phyloP scores from a whole-genome alignment of 2,113 vertebrate species.

The Philantomba maxwellii region DNA sequence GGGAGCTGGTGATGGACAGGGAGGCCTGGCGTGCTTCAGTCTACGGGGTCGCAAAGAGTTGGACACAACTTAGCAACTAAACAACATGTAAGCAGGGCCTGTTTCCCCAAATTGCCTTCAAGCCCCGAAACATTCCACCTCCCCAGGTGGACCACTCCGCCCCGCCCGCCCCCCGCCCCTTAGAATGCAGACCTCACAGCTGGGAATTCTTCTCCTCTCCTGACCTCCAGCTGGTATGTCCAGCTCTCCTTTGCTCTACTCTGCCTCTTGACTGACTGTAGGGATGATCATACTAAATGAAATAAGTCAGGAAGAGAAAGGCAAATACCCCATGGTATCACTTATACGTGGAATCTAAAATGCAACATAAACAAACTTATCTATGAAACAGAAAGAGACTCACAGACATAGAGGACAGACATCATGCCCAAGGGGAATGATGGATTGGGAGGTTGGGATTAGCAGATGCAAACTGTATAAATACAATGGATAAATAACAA shows the following conservation, averaged over 20 bases:
- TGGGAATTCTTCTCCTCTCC: background rate
- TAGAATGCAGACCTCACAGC: rapidly evolving
- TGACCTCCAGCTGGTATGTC: background rate
- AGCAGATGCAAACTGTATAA: background rate
- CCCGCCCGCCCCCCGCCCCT: background rate
- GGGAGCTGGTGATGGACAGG: background rate
- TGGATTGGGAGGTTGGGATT: background rate
- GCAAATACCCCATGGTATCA: background rate
- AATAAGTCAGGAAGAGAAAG: background rate
- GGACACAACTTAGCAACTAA: background rate
- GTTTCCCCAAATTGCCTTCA: background rate
- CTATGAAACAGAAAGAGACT: background rate
- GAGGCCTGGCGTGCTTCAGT: background rate
- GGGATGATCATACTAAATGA: background rate
- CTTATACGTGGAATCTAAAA: background rate
- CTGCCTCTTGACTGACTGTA: background rate
- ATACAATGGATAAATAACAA: background rate
- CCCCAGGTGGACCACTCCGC: rapidly evolving
- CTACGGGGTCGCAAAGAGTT: rapidly evolving
- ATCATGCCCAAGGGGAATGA: background rate
- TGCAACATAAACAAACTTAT: no score
- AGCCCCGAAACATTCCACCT: background rate
- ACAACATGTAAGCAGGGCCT: rapidly evolving
- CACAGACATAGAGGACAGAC: background rate
- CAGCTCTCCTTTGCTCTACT: background rate